phyloP scores from a whole-genome alignment of 2,113 vertebrate species.

The Anoplopoma fimbria region DNA sequence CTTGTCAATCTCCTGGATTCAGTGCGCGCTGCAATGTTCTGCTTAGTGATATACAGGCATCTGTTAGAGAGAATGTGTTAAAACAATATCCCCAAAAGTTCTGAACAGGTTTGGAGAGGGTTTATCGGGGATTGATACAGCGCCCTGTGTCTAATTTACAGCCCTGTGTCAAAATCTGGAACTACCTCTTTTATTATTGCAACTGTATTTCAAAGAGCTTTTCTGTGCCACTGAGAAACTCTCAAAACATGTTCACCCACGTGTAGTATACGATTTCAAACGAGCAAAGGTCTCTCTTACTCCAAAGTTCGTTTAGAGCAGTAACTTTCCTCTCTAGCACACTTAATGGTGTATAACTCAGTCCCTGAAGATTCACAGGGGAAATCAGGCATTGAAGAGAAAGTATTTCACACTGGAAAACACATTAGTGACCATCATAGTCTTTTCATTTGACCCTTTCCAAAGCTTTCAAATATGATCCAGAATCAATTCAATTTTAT shows the following conservation, averaged over 20 bases:
- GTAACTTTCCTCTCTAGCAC: constrained; percentile 64
- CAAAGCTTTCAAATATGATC: constrained; percentile 29
- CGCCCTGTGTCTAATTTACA: constrained; percentile 72
- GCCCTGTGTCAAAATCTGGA: constrained; percentile 68
- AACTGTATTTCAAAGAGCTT: constrained; percentile 77
- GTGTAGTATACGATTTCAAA: constrained; percentile 65
- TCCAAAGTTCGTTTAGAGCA: constrained; percentile 52
- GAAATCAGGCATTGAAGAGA: constrained; percentile 80
- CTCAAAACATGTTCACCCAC: constrained; percentile 73
- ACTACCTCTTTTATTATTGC: constrained; percentile 80
- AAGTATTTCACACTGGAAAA: constrained; percentile 83
- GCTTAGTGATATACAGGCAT: constrained; percentile 64
- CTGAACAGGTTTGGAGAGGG: constrained; percentile 53
- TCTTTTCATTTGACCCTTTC: constrained; percentile 42
- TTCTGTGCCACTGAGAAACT: constrained; percentile 67
- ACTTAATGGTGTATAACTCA: constrained; percentile 75
- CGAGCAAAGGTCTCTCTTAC: constrained; percentile 49
- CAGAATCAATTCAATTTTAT: constrained; percentile 6
- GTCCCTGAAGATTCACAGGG: constrained; percentile 71
- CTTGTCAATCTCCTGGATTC: constrained; percentile 49
- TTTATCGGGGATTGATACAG: constrained; percentile 66
- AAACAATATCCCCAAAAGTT: constrained; percentile 72
- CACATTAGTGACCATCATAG: constrained; percentile 64
- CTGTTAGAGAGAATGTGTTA: constrained; percentile 69
- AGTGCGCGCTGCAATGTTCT: constrained; percentile 11